These are phyloP conservation scores for Hedychridium roseum DNA, from an alignment of 2,888 invertebrate genomes.

Conservation along the genomic window DNA sequence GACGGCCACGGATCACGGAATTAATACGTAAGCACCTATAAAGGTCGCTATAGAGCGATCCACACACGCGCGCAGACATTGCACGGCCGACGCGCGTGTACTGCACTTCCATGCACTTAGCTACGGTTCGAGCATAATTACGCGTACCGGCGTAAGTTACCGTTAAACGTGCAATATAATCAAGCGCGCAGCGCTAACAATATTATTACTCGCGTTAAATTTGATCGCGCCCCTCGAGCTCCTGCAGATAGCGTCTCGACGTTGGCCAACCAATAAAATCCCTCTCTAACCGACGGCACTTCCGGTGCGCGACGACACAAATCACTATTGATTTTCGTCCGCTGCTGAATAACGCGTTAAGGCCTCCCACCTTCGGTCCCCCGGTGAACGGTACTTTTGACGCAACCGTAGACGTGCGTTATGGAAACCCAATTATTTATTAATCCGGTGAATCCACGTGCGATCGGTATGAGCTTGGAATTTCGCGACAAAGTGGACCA, in stretches of 20 bases:
- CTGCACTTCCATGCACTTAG: background rate
- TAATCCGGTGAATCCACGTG: too few species aligned
- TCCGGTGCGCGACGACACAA: background rate
- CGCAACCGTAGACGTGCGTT: too few species aligned
- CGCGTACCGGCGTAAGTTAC: constrained; percentile 36
- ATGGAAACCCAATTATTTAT: too few species aligned
- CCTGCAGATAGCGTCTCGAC: too few species aligned
- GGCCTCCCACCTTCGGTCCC: too few species aligned
- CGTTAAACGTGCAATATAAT: constrained; percentile 42
- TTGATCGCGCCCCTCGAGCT: constrained; percentile 39
- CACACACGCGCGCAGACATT: background rate
- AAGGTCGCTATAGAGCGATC: background rate
- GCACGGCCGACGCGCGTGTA: background rate
- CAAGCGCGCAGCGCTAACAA: constrained; percentile 33
- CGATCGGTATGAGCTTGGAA: too few species aligned
- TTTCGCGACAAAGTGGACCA: too few species aligned
- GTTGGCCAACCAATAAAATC: too few species aligned
- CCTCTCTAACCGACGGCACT: too few species aligned
- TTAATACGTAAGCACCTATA: constrained; percentile 22
- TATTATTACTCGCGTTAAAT: constrained; percentile 45
- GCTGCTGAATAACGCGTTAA: too few species aligned
- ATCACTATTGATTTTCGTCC: too few species aligned
- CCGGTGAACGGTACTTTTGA: too few species aligned
- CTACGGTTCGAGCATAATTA: constrained; percentile 32
- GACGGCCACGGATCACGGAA: constrained; percentile 15